Conservation (phyloP, 1,140 invertebrate genomes). For the Papilio helenus region DNA sequence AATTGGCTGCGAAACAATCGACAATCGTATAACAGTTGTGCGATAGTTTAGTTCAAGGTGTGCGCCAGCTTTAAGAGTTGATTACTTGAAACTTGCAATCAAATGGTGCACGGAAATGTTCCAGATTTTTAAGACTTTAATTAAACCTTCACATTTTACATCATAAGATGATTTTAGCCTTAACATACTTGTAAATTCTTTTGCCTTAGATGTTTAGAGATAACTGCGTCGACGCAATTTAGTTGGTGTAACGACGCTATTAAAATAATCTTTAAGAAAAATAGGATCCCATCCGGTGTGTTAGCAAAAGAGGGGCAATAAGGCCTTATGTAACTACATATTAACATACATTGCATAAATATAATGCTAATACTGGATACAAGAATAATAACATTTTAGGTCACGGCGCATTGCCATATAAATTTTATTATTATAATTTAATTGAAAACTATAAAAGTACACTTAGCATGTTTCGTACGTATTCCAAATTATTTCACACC, state of each 20-base stretch:
- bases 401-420: neutral
- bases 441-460: neutral
- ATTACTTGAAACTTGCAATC: constrained; percentile 25
- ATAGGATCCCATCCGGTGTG: constrained; percentile 7
- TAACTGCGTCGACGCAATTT: constrained; percentile 3
- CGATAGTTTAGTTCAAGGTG: too few relatives aligned
- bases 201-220: neutral
- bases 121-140: constrained; percentile 9
- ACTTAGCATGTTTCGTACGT: neutral
- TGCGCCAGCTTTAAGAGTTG: neutral
- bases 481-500: neutral
- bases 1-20: too few relatives aligned
- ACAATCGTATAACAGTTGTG: too few relatives aligned
- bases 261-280: constrained; percentile 23
- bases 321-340: neutral
- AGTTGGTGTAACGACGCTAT: constrained; percentile 4
- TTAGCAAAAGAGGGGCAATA: neutral
- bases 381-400: neutral
- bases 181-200: constrained; percentile 17
- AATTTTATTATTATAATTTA: neutral
- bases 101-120: constrained; percentile 34
- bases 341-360: neutral
- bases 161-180: neutral
- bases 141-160: neutral
- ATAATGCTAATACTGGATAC: neutral